Evolutionary conservation across 2,888 invertebrate genomes (phyloP).

Genomic region (Tipula unca): DNA sequence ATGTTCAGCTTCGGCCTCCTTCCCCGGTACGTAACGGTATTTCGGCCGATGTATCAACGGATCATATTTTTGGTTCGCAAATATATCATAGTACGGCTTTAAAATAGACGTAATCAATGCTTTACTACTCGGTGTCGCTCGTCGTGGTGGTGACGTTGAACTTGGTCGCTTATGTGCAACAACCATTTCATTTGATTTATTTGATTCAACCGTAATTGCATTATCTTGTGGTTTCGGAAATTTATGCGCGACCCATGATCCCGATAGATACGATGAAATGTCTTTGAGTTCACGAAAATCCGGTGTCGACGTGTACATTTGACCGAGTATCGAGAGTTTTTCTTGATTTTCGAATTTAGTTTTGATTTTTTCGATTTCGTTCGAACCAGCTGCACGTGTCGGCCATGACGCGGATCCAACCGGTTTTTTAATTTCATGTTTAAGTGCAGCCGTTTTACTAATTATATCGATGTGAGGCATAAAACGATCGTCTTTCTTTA

Average conservation of each 20-base stretch:
- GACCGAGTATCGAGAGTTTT: constrained; percentile 56
- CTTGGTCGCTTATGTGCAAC: constrained; percentile 34
- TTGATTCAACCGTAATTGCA: constrained; percentile 52
- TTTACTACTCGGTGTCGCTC: constrained; percentile 33
- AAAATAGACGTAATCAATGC: constrained; percentile 41
- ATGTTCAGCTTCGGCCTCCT: constrained; percentile 30
- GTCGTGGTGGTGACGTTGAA: constrained; percentile 44
- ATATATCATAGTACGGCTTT: constrained; percentile 43
- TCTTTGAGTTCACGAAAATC: constrained; percentile 67
- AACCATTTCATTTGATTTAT: constrained; percentile 31
- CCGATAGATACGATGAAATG: constrained; percentile 68
- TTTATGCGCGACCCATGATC: constrained; percentile 72
- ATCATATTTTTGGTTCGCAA: constrained; percentile 62
- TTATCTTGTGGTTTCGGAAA: constrained; percentile 64
- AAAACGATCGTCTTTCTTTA: constrained; percentile 59
- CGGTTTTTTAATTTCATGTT: constrained; percentile 43
- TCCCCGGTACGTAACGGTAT: constrained; percentile 61
- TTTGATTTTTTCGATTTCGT: constrained; percentile 64
- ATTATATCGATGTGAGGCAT: constrained; percentile 90
- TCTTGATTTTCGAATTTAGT: constrained; percentile 57
- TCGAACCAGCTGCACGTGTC: constrained; percentile 34
- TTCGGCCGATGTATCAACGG: constrained; percentile 66
- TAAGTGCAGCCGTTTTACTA: constrained; percentile 68
- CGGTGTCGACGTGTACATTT: constrained; percentile 73
- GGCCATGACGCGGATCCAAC: constrained; percentile 24